phyloP scores from a whole-genome alignment of 2,113 vertebrate species.

The Macrotus californicus region DNA sequence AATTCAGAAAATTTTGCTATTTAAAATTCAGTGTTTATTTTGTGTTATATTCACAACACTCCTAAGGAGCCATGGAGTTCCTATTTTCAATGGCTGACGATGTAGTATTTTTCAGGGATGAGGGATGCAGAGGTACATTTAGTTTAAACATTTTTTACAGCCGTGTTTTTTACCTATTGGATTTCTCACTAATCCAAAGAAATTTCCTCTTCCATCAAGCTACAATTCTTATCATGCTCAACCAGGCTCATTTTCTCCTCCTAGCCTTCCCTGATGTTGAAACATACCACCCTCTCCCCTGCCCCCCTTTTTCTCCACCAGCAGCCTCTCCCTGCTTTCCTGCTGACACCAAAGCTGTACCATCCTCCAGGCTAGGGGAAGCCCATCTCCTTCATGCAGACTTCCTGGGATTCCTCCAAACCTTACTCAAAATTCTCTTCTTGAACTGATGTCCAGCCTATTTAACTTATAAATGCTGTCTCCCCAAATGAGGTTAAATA shows the following conservation, averaged over 20 bases:
- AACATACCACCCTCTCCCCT: not conserved
- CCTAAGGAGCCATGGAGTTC: not conserved
- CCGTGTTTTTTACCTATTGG: not conserved
- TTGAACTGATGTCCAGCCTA: not conserved
- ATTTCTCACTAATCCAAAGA: not conserved
- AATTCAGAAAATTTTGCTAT: slow-evolving; percentile 1
- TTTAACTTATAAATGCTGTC: not conserved
- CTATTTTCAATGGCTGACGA: not conserved
- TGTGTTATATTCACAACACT: not conserved
- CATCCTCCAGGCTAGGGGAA: not conserved
- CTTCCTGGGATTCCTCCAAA: not conserved
- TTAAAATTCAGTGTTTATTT: not conserved
- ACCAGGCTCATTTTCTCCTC: not conserved
- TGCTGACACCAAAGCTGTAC: not conserved
- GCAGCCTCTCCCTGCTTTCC: not conserved
- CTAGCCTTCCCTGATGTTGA: not conserved
- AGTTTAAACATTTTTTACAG: not conserved
- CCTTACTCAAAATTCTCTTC: not conserved
- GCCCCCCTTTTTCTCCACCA: not conserved
- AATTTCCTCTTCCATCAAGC: not conserved
- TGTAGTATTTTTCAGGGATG: not conserved
- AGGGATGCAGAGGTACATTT: not conserved
- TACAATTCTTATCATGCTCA: not conserved
- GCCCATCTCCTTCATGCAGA: not conserved
- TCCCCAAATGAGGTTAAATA: not conserved